Percentiles rank a stretch among this genome's conserved stretches.
Conservation (phyloP, 1,140 invertebrate species). For the Myzus persicae region DNA sequence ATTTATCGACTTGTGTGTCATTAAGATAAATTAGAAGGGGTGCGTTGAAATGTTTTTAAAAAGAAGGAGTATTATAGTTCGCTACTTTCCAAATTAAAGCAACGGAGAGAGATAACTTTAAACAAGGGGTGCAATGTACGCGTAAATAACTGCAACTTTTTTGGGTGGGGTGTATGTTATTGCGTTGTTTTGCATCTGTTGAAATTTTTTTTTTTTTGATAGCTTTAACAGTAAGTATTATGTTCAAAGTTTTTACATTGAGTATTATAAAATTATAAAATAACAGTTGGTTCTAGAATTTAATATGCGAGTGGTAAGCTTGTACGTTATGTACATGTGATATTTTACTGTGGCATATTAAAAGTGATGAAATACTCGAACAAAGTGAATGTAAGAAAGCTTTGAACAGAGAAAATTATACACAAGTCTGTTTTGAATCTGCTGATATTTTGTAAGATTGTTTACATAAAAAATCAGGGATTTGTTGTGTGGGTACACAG, state of each 20-base stretch:
- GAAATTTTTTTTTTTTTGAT: not conserved
- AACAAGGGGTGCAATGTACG: not conserved
- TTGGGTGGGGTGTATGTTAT: not conserved
- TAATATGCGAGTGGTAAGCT: not conserved
- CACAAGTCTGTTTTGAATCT: not conserved
- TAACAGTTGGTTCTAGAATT: not conserved
- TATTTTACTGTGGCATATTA: not conserved
- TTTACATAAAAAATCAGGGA: not conserved
- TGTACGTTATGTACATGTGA: not conserved
- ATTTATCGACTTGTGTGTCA: slow-evolving; percentile 7
- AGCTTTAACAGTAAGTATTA: not conserved
- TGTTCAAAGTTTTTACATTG: not conserved
- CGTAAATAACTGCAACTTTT: not conserved
- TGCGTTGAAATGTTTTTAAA: slow-evolving; percentile 6
- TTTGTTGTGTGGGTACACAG: not conserved
- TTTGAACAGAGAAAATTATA: not conserved
- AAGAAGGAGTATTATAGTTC: not conserved
- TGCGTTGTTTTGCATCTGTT: not conserved
- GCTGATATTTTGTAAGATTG: not conserved
- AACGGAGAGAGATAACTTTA: not conserved
- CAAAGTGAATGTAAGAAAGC: not conserved
- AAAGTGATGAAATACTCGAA: not conserved
- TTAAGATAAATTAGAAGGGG: slow-evolving; percentile 16
- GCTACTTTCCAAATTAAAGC: not conserved
- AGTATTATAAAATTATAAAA: slow-evolving; percentile 11